phyloP scores from a whole-genome alignment of 2,797 vertebrate species.

The Astyanax mexicanus region DNA sequence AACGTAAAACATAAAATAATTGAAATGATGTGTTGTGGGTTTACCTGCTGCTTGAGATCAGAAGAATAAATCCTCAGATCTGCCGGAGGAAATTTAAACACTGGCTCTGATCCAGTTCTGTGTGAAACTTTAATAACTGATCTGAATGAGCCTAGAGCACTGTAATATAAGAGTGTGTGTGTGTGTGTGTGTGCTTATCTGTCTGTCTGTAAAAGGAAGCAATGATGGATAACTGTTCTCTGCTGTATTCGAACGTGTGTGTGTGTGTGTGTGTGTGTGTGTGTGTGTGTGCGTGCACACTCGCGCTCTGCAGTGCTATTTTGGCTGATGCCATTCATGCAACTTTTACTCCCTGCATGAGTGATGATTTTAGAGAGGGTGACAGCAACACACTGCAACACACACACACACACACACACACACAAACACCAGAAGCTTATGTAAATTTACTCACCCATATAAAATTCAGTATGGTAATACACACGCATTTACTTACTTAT shows the following conservation, averaged over 20 bases:
- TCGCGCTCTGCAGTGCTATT: slow-evolving; percentile 21
- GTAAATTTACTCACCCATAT: background rate
- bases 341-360: slow-evolving; percentile 43
- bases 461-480: background rate
- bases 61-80: no score
- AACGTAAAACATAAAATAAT: no score
- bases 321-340: slow-evolving; percentile 39
- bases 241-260: background rate
- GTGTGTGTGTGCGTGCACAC: background rate
- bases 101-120: no score
- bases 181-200: no score
- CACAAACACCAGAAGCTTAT: background rate
- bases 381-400: slow-evolving; percentile 26
- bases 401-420: slow-evolving; percentile 19
- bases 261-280: background rate
- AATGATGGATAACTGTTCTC: no score
- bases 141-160: no score
- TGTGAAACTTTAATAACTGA: no score
- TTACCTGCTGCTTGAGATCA: no score
- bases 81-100: no score
- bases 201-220: no score
- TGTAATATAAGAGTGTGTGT: no score
- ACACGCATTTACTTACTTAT: background rate
- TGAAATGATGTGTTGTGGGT: no score
- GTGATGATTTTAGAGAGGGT: slow-evolving; percentile 40